Conservation (phyloP, 2,797 vertebrate genomes). For the Pyrocephalus nanus region DNA sequence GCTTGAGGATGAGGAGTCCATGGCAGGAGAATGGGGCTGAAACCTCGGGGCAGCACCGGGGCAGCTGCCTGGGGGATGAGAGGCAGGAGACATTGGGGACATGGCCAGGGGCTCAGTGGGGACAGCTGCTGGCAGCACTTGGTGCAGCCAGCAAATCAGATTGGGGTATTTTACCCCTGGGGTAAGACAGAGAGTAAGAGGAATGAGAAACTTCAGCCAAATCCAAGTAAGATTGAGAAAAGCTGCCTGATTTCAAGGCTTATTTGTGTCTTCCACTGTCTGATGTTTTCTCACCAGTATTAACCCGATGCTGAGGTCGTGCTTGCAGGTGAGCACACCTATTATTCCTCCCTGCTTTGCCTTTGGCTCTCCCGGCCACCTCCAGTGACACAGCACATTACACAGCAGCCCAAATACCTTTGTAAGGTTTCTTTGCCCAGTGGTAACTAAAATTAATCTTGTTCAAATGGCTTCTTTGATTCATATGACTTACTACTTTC, state of each 20-base stretch:
- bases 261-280: neutral
- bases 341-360: neutral
- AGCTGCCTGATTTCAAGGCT: neutral
- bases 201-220: neutral
- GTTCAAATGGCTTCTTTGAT: neutral
- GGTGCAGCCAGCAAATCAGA: neutral
- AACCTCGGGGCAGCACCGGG: neutral
- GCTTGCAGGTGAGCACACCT: neutral
- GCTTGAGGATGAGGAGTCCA: neutral
- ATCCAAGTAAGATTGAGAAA: neutral
- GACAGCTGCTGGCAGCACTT: accelerated
- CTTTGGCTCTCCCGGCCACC: accelerated
- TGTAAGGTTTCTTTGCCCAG: neutral
- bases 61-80: neutral
- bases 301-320: neutral
- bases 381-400: neutral
- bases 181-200: neutral
- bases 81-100: accelerated
- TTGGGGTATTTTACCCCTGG: accelerated
- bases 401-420: neutral
- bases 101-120: neutral
- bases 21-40: neutral
- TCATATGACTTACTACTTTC: neutral
- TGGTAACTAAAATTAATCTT: constrained; percentile 5
- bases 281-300: neutral